Conservation (phyloP, 2,888 invertebrate genomes). For the Troglohyphantes excavatus region DNA sequence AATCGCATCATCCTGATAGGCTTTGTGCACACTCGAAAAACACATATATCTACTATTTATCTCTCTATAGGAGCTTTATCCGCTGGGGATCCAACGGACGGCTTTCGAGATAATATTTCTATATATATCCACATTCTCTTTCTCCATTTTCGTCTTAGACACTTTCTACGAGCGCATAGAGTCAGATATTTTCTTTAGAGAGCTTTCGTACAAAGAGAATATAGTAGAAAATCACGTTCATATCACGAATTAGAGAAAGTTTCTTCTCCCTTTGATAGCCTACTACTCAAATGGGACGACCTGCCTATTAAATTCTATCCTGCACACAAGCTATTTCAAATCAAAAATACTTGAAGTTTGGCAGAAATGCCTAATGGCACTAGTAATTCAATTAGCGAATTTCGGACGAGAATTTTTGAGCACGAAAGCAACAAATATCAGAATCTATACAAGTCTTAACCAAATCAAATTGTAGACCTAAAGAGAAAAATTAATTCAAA, state of each 20-base stretch:
- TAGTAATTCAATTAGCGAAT: no score
- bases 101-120: constrained; percentile 70
- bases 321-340: no score
- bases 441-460: no score
- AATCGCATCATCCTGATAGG: constrained; percentile 65
- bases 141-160: constrained; percentile 73
- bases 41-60: constrained; percentile 54
- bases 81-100: constrained; percentile 55
- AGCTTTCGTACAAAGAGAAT: constrained; percentile 73
- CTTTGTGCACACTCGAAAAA: constrained; percentile 39
- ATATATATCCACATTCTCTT: constrained; percentile 55
- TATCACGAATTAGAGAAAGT: constrained; percentile 33
- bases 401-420: no score
- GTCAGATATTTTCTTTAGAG: constrained; percentile 76
- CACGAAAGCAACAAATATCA: no score
- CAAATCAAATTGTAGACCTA: no score
- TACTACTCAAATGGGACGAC: not conserved
- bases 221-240: constrained; percentile 20
- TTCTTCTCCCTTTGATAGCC: not conserved
- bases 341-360: no score
- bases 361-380: no score
- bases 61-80: constrained; percentile 73
- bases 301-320: no score
- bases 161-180: constrained; percentile 75
- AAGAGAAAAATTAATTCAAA: no score